A percentile compares a stretch with the other conserved stretches of the same genome.
Evolutionary conservation across 2,113 vertebrate species (phyloP).

Genomic region (Ceyx cyanopectus): DNA sequence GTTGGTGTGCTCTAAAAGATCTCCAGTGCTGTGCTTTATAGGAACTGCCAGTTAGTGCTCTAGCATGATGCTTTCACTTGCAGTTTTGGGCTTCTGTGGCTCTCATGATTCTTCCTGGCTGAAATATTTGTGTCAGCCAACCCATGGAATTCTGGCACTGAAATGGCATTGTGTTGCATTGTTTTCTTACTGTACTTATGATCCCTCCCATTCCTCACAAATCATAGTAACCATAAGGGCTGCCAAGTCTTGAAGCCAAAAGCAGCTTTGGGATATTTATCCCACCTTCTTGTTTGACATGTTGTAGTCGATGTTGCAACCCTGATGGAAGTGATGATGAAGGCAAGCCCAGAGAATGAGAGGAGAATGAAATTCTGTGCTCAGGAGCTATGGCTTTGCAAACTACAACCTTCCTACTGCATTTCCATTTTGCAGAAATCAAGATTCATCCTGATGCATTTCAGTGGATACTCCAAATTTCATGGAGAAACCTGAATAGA

Average conservation of each 20-base stretch:
- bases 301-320: neutral
- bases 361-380: neutral
- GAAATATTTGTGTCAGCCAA: neutral
- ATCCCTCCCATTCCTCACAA: neutral
- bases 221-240: neutral
- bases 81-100: neutral
- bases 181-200: neutral
- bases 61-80: neutral
- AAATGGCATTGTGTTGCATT: neutral
- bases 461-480: neutral
- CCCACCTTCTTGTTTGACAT: neutral
- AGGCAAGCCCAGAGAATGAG: neutral
- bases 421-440: neutral
- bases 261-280: neutral
- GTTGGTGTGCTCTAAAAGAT: neutral
- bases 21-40: neutral
- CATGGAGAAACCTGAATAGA: neutral
- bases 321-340: neutral
- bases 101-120: neutral
- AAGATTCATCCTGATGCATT: neutral
- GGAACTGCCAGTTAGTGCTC: neutral
- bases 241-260: neutral
- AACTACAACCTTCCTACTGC: neutral
- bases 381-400: neutral
- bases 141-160: neutral